Evolutionary conservation across 2,888 invertebrate species (phyloP).

Genomic region (Meiosimyza decipiens): DNA sequence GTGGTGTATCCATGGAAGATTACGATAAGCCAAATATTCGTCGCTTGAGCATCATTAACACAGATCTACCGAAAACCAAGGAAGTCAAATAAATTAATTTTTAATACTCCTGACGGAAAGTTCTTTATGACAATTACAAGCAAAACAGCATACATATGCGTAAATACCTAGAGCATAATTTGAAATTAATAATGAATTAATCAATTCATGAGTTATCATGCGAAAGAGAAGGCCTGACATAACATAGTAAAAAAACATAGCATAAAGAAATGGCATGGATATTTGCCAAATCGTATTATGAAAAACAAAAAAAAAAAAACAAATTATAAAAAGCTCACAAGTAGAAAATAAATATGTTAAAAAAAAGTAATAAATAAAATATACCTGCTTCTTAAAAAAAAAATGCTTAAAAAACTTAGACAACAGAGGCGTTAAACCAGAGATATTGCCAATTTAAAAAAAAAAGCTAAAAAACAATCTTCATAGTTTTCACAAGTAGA

Average conservation of each 20-base stretch:
- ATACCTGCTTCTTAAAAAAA: too few relatives aligned
- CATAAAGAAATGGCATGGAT: too few relatives aligned
- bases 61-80: constrained; percentile 74
- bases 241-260: too few relatives aligned
- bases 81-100: background rate
- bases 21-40: constrained; percentile 84
- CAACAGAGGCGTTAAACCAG: constrained; percentile 4
- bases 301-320: constrained; percentile 9
- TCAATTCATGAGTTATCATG: too few relatives aligned
- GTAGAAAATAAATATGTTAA: too few relatives aligned
- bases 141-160: constrained; percentile 17
- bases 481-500: too few relatives aligned
- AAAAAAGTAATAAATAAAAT: too few relatives aligned
- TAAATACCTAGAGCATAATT: constrained; percentile 1
- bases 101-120: constrained; percentile 28
- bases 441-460: constrained; percentile 36
- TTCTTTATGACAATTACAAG: background rate
- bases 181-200: too few relatives aligned
- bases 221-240: too few relatives aligned
- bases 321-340: background rate
- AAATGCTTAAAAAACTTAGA: background rate
- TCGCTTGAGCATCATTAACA: constrained; percentile 75
- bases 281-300: too few relatives aligned
- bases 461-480: background rate
- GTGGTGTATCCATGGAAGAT: constrained; percentile 84